These are phyloP conservation scores for Tapirus terrestris DNA, from an alignment of 2,113 vertebrate genomes.

Conservation along the genomic window DNA sequence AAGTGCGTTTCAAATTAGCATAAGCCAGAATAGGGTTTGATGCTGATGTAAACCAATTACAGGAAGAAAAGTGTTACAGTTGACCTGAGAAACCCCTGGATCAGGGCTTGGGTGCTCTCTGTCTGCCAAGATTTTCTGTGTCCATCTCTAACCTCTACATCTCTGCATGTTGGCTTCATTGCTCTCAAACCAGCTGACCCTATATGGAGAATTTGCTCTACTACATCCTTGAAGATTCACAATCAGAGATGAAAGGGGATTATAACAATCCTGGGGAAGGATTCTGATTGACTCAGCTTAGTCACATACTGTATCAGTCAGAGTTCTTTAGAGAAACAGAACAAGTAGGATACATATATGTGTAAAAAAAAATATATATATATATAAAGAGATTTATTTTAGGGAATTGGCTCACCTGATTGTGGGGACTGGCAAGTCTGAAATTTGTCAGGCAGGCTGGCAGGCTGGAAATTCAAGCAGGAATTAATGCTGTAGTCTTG, in stretches of 20 bases:
- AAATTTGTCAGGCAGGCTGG: neutral
- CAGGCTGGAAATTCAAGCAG: neutral
- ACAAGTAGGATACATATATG: neutral
- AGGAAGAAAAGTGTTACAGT: neutral
- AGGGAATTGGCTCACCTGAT: neutral
- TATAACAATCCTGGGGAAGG: neutral
- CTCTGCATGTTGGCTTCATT: rapidly evolving
- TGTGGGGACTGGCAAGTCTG: neutral
- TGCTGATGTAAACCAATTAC: neutral
- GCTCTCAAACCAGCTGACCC: neutral
- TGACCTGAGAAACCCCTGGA: neutral
- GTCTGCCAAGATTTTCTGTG: neutral
- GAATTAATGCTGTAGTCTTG: neutral
- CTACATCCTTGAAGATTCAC: neutral
- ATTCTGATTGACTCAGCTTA: neutral
- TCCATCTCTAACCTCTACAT: neutral
- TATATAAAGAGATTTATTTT: neutral
- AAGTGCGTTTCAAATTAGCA: neutral
- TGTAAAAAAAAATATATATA: too few relatives aligned
- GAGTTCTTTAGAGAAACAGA: neutral
- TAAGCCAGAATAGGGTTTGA: neutral
- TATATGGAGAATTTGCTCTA: neutral
- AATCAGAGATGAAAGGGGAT: neutral
- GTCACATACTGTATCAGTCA: neutral
- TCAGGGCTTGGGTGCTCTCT: too few relatives aligned